Evolutionary conservation across 2,888 invertebrate species (phyloP).

Genomic region (Drosophila atripex): DNA sequence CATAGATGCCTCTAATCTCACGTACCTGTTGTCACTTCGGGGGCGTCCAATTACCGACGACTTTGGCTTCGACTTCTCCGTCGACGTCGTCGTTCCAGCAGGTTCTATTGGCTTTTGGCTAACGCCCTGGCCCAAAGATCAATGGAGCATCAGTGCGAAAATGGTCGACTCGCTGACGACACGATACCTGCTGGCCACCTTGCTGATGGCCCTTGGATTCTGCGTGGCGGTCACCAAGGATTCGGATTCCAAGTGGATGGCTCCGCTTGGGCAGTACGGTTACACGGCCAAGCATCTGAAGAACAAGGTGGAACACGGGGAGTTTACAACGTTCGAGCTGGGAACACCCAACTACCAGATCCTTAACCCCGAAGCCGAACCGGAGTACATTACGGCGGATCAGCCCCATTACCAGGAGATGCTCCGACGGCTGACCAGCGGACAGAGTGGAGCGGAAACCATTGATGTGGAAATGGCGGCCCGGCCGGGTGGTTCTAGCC

Average conservation of each 20-base stretch:
- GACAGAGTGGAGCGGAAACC: constrained; percentile 36
- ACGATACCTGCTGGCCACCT: constrained; percentile 37
- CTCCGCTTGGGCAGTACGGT: constrained; percentile 46
- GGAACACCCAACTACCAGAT: constrained; percentile 75
- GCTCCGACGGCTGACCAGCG: constrained; percentile 55
- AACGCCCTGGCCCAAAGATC: constrained; percentile 41
- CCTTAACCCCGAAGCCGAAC: constrained; percentile 75
- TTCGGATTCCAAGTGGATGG: constrained; percentile 45
- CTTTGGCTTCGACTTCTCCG: constrained; percentile 4
- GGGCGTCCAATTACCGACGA: constrained; percentile 42
- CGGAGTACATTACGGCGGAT: constrained; percentile 76
- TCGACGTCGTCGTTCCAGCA: constrained; percentile 12
- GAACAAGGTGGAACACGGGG: constrained; percentile 71
- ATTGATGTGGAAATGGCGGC: constrained; percentile 55
- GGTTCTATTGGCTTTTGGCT: constrained; percentile 45
- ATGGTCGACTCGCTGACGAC: constrained; percentile 52
- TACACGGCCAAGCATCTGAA: constrained; percentile 53
- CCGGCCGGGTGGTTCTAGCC: background rate
- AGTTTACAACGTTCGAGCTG: constrained; percentile 76
- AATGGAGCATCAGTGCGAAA: constrained; percentile 62
- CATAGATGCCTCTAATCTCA: constrained; percentile 58
- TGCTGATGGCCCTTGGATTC: constrained; percentile 31
- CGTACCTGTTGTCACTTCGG: constrained; percentile 45
- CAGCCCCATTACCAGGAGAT: constrained; percentile 73
- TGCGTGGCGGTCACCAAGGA: constrained; percentile 7